Evolutionary conservation across 2,113 vertebrate species (phyloP), one percentile per base, ranked within the genome.

Genomic region (Aspiorhynchus laticeps): DNA sequence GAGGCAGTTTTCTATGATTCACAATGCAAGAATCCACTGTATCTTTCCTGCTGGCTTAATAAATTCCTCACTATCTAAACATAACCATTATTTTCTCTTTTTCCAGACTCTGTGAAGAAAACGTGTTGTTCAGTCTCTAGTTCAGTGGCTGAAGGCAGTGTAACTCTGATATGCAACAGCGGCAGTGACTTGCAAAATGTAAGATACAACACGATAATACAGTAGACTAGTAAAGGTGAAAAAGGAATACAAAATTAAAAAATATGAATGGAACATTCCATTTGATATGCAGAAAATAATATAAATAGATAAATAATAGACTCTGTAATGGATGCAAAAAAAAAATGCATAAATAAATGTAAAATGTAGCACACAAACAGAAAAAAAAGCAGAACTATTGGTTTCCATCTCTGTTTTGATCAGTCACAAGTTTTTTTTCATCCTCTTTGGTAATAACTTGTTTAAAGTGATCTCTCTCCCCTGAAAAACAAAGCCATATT

Each of bases 401-500:
- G n/a, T 77, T 77, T 51, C 3, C 31, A 53, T 48, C 12, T 61
- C 3, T 43, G 53, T 61, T 33, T 80, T 61, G 36, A 5, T 26
- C 36, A 6, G 36, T 21, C 28, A 41, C 36, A 11, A 6, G 36
- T 41, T 36, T 56, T 56, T 28, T 14, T 19, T 61, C 21, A n/a
- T 80, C 24, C 10, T 41, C 24, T 56, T 31, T 79, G 77, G 12
- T 63, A 7, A 41, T 69, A 61, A 67, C 24, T 53, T 24, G 43
- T 48, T 51, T 61, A 84, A 10, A 46, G 38, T 5, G 83, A 41
- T 65, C 36, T 36, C 3, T 7, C 1, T 19, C 21, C 51, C 24
- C 88, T 87, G 48, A 83, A 87, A 87, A 28, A 43, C 24, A 85
- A 76, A 77, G 1, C 1, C 2, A n/a, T 1, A 4, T 77, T 41